Conservation (phyloP, 2,113 vertebrate genomes). For the Cephalopterus ornatus region DNA sequence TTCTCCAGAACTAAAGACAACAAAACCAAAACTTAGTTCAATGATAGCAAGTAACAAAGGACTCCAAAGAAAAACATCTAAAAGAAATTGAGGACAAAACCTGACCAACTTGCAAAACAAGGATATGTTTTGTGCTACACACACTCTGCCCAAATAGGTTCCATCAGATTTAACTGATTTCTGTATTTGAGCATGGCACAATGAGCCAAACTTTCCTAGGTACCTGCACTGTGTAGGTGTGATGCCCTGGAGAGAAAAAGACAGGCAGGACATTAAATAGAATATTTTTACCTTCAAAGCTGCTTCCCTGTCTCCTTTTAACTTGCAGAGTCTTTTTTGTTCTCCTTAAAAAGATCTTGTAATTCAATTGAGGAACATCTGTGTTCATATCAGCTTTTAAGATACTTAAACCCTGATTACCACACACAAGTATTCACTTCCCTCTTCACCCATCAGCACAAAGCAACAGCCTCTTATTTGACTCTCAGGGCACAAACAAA, state of each 20-base stretch:
- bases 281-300: conserved; percentile 43
- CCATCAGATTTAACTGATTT: background rate
- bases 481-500: background rate
- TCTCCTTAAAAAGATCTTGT: background rate
- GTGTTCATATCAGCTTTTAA: background rate
- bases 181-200: background rate
- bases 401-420: background rate
- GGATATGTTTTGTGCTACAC: background rate
- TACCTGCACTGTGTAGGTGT: background rate
- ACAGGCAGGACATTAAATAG: conserved; percentile 22
- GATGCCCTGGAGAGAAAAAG: conserved; percentile 37
- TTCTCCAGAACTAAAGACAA: background rate
- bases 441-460: background rate
- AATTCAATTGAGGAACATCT: background rate
- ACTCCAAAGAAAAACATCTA: background rate
- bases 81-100: background rate
- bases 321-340: background rate
- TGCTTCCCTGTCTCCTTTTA: background rate
- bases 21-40: background rate
- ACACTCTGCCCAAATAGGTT: background rate
- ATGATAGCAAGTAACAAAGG: background rate
- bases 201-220: background rate
- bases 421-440: background rate
- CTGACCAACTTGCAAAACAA: background rate
- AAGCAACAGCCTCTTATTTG: background rate